Conservation (phyloP, 2,888 invertebrate species). For the Temnothorax ravouxi region DNA sequence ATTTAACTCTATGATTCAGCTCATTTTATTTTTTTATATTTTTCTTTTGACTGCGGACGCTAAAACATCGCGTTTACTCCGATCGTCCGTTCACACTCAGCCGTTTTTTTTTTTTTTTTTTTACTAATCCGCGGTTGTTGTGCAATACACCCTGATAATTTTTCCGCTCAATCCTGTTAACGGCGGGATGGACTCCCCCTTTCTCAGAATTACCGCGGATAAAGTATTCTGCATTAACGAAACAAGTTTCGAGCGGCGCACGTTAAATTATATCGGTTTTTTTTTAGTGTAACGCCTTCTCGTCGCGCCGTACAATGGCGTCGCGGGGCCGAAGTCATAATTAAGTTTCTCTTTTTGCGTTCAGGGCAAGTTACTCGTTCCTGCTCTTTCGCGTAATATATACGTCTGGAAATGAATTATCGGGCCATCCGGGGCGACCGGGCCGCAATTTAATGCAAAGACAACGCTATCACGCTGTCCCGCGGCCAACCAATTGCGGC, state of each 20-base stretch:
- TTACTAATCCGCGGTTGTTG: background rate
- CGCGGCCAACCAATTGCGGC: constrained; percentile 24
- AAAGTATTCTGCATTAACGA: constrained; percentile 12
- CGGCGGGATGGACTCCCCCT: background rate
- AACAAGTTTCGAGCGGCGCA: constrained; percentile 24
- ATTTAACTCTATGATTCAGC: background rate
- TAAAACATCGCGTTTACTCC: background rate
- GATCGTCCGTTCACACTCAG: background rate
- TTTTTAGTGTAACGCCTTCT: constrained; percentile 18
- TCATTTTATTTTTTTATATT: background rate
- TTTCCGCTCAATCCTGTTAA: background rate
- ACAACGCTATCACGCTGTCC: constrained; percentile 20
- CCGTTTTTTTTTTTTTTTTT: too few relatives aligned
- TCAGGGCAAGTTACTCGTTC: constrained; percentile 22
- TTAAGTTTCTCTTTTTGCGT: constrained; percentile 51
- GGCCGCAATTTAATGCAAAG: constrained; percentile 46
- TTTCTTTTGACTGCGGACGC: background rate
- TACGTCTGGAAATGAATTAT: constrained; percentile 47
- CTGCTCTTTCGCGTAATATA: constrained; percentile 31
- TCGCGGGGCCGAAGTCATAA: constrained; percentile 46
- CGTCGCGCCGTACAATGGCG: constrained; percentile 24
- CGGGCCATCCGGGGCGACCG: constrained; percentile 5
- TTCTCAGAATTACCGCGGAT: constrained; percentile 6
- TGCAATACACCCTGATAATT: background rate
- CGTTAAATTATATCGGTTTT: constrained; percentile 47